Evolutionary conservation across 2,113 vertebrate species (phyloP), one percentile per base, ranked within the genome.

Genomic region (Blennius ocellaris): DNA sequence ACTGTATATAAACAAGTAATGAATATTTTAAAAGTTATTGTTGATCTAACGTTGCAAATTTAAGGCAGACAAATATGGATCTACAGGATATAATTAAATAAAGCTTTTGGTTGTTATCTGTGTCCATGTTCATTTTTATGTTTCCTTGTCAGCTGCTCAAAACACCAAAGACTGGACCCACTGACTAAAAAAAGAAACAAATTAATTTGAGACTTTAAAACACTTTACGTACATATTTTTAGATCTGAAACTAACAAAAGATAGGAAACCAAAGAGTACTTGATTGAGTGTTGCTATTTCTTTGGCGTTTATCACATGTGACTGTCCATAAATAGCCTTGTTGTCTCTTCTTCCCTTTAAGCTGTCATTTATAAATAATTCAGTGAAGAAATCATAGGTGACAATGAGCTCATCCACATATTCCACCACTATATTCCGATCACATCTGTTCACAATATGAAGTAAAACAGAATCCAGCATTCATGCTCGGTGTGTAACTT

Each of bases 321-420:
- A 30, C 21, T 30, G 56, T 75, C 70, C 68, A 69, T 48, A 88
- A 87, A 89, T 78, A 87, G 71, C 57, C 57, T 76, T 64, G 55
- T 73, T 77, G 45, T 85, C 69, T 80, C 66, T 58, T 78, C 10
- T 57, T 56, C 45, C 62, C 56, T 76, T 80, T 71, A 64, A 63
- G 66, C 82, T 80, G 49, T 72, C 36, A 66, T 10, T 63, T 58
- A 82, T 87, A 69, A 90, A 90, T 88, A 76, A 87, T 88, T 86
- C 79, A 89, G 44, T 3, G 8, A 40, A 60, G 56, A 53, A 70
- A 73, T 69, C 61, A 82, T 78, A 91, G 83, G 90, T 90, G 81
- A 77, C 38, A 89, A 80, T 86, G 74, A 89, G 55, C 74, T 85
- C 79, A 70, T 85, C 65, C 45, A 50, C 64, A 81, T 43, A 54